Evolutionary conservation across 2,797 vertebrate species (phyloP), one percentile per base, ranked within the genome.

Genomic region (Apogon hyalosoma): DNA sequence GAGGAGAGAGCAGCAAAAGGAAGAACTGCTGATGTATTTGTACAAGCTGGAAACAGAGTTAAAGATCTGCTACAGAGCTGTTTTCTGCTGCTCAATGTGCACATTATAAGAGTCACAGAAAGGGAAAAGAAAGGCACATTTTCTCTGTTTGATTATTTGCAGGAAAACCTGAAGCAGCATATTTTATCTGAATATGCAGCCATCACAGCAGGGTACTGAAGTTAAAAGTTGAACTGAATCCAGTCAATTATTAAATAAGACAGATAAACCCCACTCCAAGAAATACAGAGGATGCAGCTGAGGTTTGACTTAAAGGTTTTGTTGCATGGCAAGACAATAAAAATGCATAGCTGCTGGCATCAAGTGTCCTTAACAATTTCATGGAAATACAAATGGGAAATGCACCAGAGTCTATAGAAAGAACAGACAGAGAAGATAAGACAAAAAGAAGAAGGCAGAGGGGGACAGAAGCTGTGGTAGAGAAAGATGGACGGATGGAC

Each of bases 41-140:
- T 61, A 68, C 49, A 51, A 53, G 42, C 39, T 39, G 42, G 41
- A 68, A 61, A 58, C 15, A 15, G 46, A 7, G 11, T 16, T 72
- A 72, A 41, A 73, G 52, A 55, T 21, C 28, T 63, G 49, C 58
- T 59, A 8, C 59, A 65, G 45, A 56, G 59, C 68, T 13, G 62
- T 57, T 11, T 53, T 61, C 43, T 38, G 61, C 47, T 52, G 54
- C 49, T 62, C 33, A 14, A 0, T 9, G 13, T 13, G 33, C 53
- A 48, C 36, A 59, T 43, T 63, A 52, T 53, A 53, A 73, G 53
- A 59, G 51, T 13, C 39, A 53, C 21, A 31, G 51, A 41, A 21
- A 48, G 11, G 11, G 28, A 38, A 43, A 36, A 11, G n/a, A n/a
- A 19, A 46, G 18, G 18, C 33, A 28, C 12, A 50, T 43, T 21